A percentile compares a stretch with the other conserved stretches of the same genome.
Conservation (phyloP, 2,113 vertebrate species). For the Sinocyclocheilus grahami region DNA sequence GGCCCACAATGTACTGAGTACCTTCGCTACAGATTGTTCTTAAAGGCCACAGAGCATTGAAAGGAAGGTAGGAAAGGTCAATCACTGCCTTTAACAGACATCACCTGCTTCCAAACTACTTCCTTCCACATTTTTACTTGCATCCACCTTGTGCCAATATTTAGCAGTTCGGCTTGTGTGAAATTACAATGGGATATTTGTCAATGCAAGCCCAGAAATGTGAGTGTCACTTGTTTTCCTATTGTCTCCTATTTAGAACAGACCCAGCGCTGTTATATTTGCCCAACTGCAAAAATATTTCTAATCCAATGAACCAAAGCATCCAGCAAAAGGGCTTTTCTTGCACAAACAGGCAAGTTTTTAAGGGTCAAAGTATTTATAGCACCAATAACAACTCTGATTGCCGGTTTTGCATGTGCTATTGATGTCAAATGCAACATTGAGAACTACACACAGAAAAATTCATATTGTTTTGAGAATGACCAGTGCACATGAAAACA, state of each 20-base stretch:
- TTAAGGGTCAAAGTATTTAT: conserved; percentile 21
- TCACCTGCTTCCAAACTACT: conserved; percentile 17
- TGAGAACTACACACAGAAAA: conserved; percentile 1
- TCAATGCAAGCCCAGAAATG: conserved; percentile 11
- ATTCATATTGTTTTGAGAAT: conserved; percentile 8
- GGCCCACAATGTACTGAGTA: conserved; percentile 71
- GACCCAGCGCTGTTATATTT: background rate
- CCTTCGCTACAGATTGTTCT: conserved; percentile 77
- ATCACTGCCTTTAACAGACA: conserved; percentile 71
- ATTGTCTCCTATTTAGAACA: background rate
- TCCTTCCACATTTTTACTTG: conserved; percentile 26
- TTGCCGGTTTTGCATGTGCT: conserved; percentile 25
- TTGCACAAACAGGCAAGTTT: conserved; percentile 11
- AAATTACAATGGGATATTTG: conserved; percentile 11
- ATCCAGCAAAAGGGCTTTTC: background rate
- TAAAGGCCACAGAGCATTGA: conserved; percentile 75
- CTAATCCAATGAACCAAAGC: conserved; percentile 14
- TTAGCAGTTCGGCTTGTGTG: conserved; percentile 15
- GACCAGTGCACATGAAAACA: conserved; percentile 23
- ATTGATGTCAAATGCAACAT: background rate
- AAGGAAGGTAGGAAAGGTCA: conserved; percentile 43
- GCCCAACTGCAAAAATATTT: background rate
- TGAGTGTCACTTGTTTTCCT: conserved; percentile 17
- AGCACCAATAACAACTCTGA: conserved; percentile 40
- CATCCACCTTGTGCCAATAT: conserved; percentile 8